Evolutionary conservation across 2,113 vertebrate genomes (phyloP), one percentile per base, ranked within the genome.

Genomic region (Patagioenas fasciata): DNA sequence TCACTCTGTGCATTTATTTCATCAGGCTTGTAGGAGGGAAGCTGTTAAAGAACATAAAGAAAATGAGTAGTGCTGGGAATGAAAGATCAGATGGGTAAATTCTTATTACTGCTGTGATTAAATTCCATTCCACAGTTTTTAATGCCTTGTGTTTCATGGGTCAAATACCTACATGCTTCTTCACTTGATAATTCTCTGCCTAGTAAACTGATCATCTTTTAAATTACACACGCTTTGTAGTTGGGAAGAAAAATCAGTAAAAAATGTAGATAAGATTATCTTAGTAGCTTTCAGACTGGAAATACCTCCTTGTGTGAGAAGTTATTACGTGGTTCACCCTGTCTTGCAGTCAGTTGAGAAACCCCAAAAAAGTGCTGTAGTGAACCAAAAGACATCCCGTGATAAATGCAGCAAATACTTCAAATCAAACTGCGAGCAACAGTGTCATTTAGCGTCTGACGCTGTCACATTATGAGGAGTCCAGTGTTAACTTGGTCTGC

Each of bases 71-170:
- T 69, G 64, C 67, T 85, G 93, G 82, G 72, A 67, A 23, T 28
- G 88, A 88, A 85, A 77, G 91, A 88, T 91, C 95, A 95, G 71
- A 80, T 83, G 72, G 73, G 69, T 67, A 80, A 91, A 88, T 88
- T 74, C 82, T 90, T 85, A 50, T 81, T 90, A 80, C 67, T 84
- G 72, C 75, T 6, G 6, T 56, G 88, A 94, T 95, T 93, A 96
- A 95, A 94, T 91, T 82, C 72, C 56, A 11, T 75, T 74, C 48
- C 83, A 28, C 17, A 6, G 64, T 91, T 88, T 85, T 86, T 90
- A 82, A 79, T 80, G 92, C 67, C 56, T 50, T 85, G 28, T 75
- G 90, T 91, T 95, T 77, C 78, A 11, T 58, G 84, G 91, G 84
- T 92, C 89, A 91, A 11, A 90, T 31, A 93, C 84, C 92, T 81